Conservation (phyloP, 2,797 vertebrate species). For the Anabas testudineus region DNA sequence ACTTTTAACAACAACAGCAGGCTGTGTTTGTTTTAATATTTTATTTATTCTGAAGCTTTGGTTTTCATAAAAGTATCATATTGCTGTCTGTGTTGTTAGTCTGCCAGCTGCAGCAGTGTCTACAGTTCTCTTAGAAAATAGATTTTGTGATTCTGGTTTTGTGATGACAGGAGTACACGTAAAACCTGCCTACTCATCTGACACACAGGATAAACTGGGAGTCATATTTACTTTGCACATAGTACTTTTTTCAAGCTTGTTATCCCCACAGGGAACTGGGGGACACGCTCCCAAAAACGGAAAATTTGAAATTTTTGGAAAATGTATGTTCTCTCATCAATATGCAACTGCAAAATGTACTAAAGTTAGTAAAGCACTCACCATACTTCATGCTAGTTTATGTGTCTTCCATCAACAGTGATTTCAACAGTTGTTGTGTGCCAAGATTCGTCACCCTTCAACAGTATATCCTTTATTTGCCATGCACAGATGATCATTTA, state of each 20-base stretch:
- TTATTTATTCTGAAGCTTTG: slow-evolving; percentile 9
- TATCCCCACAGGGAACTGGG: too few relatives aligned
- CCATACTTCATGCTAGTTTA: too few relatives aligned
- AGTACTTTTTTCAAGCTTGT: background rate
- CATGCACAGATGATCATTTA: too few relatives aligned
- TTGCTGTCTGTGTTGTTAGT: slow-evolving; percentile 1
- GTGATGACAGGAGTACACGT: background rate
- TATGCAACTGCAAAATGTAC: too few relatives aligned
- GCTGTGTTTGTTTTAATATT: slow-evolving; percentile 21
- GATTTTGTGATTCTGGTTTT: background rate
- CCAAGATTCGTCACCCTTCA: too few relatives aligned
- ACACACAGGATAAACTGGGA: background rate
- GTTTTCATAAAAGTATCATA: slow-evolving; percentile 10
- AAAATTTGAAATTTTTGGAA: too few relatives aligned
- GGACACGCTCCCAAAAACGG: too few relatives aligned
- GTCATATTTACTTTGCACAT: background rate
- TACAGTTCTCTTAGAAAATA: background rate
- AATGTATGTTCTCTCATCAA: too few relatives aligned
- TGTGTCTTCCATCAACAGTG: too few relatives aligned
- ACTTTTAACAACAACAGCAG: background rate
- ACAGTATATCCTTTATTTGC: too few relatives aligned
- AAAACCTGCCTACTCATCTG: background rate
- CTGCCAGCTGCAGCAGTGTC: background rate
- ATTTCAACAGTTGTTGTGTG: too few relatives aligned
- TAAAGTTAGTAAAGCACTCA: too few relatives aligned